A percentile compares a stretch with the other conserved stretches of the same genome.
These are phyloP conservation scores for Cynodonichthys magdalenae DNA, from an alignment of 2,797 vertebrate species.

Conservation along the genomic window DNA sequence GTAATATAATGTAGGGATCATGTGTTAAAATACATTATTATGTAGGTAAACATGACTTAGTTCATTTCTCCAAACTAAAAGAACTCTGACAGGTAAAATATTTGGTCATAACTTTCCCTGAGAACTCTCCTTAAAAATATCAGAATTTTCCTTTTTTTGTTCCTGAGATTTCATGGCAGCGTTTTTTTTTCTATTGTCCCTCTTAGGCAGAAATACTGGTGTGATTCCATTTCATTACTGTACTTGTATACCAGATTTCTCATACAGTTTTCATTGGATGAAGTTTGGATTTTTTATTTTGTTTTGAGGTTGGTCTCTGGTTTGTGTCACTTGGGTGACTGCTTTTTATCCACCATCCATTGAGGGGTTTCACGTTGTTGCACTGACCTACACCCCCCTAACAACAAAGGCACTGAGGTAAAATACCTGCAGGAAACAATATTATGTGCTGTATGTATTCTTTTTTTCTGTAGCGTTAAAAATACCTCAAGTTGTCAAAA, in stretches of 20 bases:
- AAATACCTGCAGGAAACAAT: constrained; percentile 1
- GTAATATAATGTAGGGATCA: too few relatives aligned
- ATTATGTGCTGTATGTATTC: constrained; percentile 1
- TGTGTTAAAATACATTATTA: too few relatives aligned
- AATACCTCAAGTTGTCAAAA: constrained; percentile 20
- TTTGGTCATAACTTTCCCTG: too few relatives aligned
- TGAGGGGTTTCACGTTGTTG: not conserved
- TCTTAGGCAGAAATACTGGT: not conserved
- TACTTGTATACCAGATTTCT: not conserved
- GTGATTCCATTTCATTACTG: not conserved
- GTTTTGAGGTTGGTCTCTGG: not conserved
- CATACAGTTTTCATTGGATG: not conserved
- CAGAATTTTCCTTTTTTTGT: too few relatives aligned
- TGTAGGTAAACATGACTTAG: too few relatives aligned
- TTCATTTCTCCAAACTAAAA: too few relatives aligned
- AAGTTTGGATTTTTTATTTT: not conserved
- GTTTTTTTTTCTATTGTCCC: not conserved
- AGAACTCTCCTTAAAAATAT: too few relatives aligned
- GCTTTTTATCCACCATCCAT: not conserved
- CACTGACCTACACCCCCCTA: not conserved
- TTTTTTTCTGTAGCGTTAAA: constrained; percentile 7
- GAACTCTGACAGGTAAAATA: too few relatives aligned
- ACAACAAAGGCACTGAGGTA: constrained; percentile 1
- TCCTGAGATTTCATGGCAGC: too few relatives aligned
- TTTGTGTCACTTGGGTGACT: not conserved